Evolutionary conservation across 2,888 invertebrate species (phyloP), one percentile per base, ranked within the genome.

Genomic region (Polyommatus iphigenia): DNA sequence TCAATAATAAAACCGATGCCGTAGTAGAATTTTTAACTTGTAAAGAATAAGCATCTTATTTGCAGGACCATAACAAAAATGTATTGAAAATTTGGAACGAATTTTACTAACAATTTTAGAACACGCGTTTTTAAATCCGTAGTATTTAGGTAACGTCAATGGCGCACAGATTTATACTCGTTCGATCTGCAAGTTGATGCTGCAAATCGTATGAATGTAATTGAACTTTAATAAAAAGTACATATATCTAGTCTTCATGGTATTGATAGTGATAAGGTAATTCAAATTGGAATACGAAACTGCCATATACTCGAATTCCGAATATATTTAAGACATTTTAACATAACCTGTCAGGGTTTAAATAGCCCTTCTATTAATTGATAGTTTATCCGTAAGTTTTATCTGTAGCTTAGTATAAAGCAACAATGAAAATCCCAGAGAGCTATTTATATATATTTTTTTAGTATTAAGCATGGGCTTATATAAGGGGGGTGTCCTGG

Each of bases 241-340:
- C 18, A 15, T 62, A 10, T 41, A 10, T 62, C 15, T 67, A 67
- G 24, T 46, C 62, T 62, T 76, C 41, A 67, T 76, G 62, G 36
- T 76, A 67, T 76, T 76, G 29, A 76, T 67, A 76, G 76, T 18
- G 36, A 20, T 75, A 78, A 76, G 71, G 36, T 77, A 76, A 79
- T 20, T 57, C 24, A 78, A 81, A 78, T 78, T 76, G 62, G 4
- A 67, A 87, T 88, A 87, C 84, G 84, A 87, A 87, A 91, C 92
- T 92, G 92, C 91, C 91, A 91, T 85, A 84, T 87, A 88, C 85
- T 91, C 90, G 90, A 92, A 90, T 90, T 91, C 54, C 8, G 54
- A 75, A 46, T 29, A 75, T 75, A 54, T 41, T 24, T 54, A 75
- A 8, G 75, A 29, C 67, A 67, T 67, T 67, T 67, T 67, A 32